Evolutionary conservation across 1,140 invertebrate genomes (phyloP).

Genomic region (Leucophenga varia): DNA sequence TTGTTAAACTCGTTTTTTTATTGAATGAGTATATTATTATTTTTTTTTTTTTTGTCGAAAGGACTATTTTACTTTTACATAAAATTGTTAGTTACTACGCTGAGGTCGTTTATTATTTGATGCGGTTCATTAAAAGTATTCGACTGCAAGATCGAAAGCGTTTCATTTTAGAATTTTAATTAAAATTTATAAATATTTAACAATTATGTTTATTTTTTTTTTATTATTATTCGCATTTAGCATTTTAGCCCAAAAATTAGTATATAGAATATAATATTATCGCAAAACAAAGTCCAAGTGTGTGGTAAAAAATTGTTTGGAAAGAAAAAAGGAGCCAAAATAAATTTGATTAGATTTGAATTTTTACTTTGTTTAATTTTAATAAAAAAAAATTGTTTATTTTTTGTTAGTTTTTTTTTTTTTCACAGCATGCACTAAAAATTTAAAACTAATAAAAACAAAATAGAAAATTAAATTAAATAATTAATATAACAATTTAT

Average conservation of each 20-base stretch:
- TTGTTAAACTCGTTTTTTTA: no score
- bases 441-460: background rate
- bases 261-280: constrained; percentile 17
- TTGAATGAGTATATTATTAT: constrained; percentile 8
- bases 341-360: no score
- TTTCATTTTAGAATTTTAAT: no score
- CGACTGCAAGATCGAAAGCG: constrained; percentile 28
- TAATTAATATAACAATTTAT: no score
- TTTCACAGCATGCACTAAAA: background rate
- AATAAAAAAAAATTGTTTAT: no score
- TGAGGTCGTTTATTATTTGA: constrained; percentile 47
- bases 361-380: no score
- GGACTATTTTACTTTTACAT: constrained; percentile 44
- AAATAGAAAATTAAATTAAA: no score
- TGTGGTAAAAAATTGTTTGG: constrained; percentile 30
- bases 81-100: constrained; percentile 53
- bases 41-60: constrained; percentile 23
- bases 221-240: constrained; percentile 6
- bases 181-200: no score
- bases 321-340: constrained; percentile 42
- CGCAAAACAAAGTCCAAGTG: constrained; percentile 34
- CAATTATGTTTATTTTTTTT: constrained; percentile 9
- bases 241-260: constrained; percentile 10
- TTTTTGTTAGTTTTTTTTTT: constrained; percentile 1
- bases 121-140: constrained; percentile 46